Base-by-base conservation (phyloP, 2,113 vertebrate genomes). In the Chlamydotis undulata region DNA sequence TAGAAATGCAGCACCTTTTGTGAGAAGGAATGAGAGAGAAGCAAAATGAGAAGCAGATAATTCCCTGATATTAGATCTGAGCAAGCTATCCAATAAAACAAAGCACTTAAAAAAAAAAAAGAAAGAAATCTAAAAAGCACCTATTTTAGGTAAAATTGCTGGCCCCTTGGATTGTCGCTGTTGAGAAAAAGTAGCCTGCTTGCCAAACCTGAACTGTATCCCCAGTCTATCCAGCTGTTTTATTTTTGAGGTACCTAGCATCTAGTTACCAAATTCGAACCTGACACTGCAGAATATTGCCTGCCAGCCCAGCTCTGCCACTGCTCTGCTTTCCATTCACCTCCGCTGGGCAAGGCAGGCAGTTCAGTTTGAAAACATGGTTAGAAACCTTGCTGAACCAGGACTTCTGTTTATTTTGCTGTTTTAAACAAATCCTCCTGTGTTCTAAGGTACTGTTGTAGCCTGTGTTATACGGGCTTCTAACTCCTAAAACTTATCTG, bases 91-190 rank as follows among this genome's bases (percentile, higher is more conserved):
- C 8, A 5, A 60, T 71, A 82, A 70, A 87, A 81, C 16, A 49
- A 50, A 39, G 14, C 22, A 57, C 11, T 79, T 18, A 33, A 19
- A 87, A 10, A 45, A 61, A 39, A 14, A 10, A 39, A 16, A 49
- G 35, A 35, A 35, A 35, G 35, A 21, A 16, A 1, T 9, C 14
- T 0, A 14, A 17, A 35, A 39, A 7, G 2, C 13, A 49, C 4
- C 41, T 61, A 4, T 78, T 64, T 86, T 67, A 43, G 17, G 7
- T 37, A 37, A 37, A 71, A 45, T 19, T 61, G 43, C 57, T 39
- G 1, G 50, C 4, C 10, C 23, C 9, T 64, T 23, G 60, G 56
- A 22, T 68, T 71, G 65, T 53, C 0, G 0, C 57, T 71, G 3
- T 5, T 52, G 39, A 85, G 70, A 75, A 52, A 14, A 73, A 14